Evolutionary conservation across 37 sponge, comb jelly and placozoan species (phyloP), one percentile per base, ranked within the genome.

Genomic region (Theonella swinhoei): DNA sequence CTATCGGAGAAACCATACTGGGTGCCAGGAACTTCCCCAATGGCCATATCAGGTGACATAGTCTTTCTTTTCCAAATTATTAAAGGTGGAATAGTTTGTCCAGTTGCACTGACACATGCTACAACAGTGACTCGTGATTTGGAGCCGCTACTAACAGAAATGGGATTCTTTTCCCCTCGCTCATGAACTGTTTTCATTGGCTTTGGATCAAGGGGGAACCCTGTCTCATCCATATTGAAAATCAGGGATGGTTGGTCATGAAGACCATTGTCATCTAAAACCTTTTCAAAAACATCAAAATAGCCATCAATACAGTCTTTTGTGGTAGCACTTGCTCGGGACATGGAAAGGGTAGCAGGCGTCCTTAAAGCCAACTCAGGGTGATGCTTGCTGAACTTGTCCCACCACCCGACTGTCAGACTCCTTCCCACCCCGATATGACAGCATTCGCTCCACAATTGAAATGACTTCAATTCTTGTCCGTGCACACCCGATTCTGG

Each of bases 21-120:
- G 19, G 92, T 83, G 0, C 92, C 92, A 2, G 88, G 84, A 0
- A 91, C 79, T 28, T 91, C 92, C 1, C 86, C 84, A 38, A 22
- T 30, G 2, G 74, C 71, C 1, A 86, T 0, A 1, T 69, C 59
- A 17, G 0, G 36, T 4, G 65, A 62, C 8, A 86, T 54, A 25
- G 30, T 70, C 42, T 78, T 81, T 0, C 84, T 32, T 4, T 91
- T 62, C 4, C 42, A 87, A 1, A 91, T 69, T 0, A 91, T 84
- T 60, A 86, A 60, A 3, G 91, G 91, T 0, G 91, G 91, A 42
- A 91, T 33, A 1, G 30, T 1, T 8, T 41, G 31, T 3, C 91
- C 87, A 26, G 72, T 30, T 0, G 87, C 92, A 87, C 64, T 78
- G 0, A 29, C n/a, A 87, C 88, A n/a, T n/a, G n/a, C n/a, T n/a